Evolutionary conservation across 2,888 invertebrate genomes (phyloP), one percentile per base, ranked within the genome.

Genomic region (Phengaris alcon): DNA sequence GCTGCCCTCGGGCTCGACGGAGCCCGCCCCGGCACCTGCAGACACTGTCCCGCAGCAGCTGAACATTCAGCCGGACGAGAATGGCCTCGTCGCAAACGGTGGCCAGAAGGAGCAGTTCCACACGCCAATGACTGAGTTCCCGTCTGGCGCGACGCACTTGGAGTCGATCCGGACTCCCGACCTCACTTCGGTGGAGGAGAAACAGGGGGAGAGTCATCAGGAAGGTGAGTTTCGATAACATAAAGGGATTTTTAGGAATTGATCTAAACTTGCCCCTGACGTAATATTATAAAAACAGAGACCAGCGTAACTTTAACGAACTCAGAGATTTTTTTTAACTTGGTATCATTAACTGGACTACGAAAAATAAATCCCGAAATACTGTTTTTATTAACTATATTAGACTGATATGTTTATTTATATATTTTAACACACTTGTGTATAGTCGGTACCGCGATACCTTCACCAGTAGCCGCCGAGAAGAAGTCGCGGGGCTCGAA

Each of bases 401-500:
- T 0, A 48, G 48, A 6, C 48, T 48, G 48, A 48, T 48, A 48
- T 59, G 15, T 22, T 59, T 22, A 59, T 10, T 5, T 3, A 9
- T 3, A 10, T 55, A 73, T 35, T 35, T 22, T n/a, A 35, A 9
- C 44, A 51, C n/a, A 10, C n/a, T 13, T 35, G 3, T 35, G 3
- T 68, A 10, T 84, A 90, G 89, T 79, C 15, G 87, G 88, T 72
- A 90, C 91, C 64, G 91, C 93, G 1, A 86, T 89, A 68, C 89
- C 93, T 2, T 93, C 93, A 5, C 91, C 93, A 0, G 89, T 92
- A 79, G 77, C 90, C 0, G 82, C 85, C 77, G 93, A 93, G 73
- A 92, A 91, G 83, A 89, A 90, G 54, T 90, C 91, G 7, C 88
- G 93, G 0, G 90, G 90, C 0, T 93, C 93, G 0, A 93, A 93